These are phyloP conservation scores for Andrena bicolor DNA, from an alignment of 2,888 invertebrate genomes.

Conservation along the genomic window DNA sequence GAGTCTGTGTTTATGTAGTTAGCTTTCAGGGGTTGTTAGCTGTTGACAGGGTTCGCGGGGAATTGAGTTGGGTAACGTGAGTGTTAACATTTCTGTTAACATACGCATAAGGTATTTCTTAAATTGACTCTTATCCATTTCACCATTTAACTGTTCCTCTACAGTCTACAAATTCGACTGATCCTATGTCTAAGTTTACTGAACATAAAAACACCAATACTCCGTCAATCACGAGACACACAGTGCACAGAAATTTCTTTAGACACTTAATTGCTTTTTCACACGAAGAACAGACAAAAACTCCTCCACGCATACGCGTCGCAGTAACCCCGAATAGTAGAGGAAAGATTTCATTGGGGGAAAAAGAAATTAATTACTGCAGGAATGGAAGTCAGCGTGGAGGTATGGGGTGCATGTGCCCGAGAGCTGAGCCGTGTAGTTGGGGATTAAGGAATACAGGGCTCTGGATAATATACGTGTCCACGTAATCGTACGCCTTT, in stretches of 20 bases:
- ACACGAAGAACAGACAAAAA: neutral
- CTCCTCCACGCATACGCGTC: neutral
- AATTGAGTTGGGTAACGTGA: too few species aligned
- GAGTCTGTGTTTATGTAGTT: slow-evolving; percentile 63
- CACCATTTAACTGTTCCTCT: too few species aligned
- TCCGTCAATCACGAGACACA: too few species aligned
- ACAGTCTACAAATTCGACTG: too few species aligned
- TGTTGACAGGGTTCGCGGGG: neutral
- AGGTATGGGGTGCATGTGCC: slow-evolving; percentile 46
- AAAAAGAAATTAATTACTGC: slow-evolving; percentile 48
- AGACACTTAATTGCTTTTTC: too few species aligned
- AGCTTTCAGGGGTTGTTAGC: neutral
- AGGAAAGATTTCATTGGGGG: neutral
- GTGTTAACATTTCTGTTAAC: too few species aligned
- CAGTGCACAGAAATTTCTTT: too few species aligned
- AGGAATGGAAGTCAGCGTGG: slow-evolving; percentile 36
- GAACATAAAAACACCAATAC: too few species aligned
- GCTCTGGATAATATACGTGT: slow-evolving; percentile 61
- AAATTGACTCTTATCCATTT: too few species aligned
- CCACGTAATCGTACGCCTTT: slow-evolving; percentile 69
- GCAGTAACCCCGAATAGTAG: neutral
- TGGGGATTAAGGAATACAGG: slow-evolving; percentile 57
- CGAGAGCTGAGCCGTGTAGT: slow-evolving; percentile 48
- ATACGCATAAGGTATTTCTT: too few species aligned
- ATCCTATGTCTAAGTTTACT: too few species aligned